Conservation (phyloP, 2,113 vertebrate species). For the Caretta caretta region DNA sequence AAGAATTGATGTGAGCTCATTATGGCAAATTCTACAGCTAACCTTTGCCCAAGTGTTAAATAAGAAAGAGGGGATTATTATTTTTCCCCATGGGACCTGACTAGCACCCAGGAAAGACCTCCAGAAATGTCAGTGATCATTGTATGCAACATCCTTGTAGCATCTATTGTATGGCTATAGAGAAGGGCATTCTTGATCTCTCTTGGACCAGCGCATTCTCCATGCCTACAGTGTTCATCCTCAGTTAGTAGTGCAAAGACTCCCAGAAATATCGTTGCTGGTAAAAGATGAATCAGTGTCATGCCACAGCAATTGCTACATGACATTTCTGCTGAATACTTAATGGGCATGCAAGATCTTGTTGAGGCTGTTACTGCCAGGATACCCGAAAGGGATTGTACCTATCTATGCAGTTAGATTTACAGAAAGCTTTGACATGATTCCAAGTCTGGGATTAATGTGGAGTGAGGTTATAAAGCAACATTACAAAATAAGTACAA, state of each 20-base stretch:
- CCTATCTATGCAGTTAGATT: fast-evolving
- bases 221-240: neutral
- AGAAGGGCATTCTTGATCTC: neutral
- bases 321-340: fast-evolving
- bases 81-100: neutral
- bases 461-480: neutral
- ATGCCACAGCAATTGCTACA: fast-evolving
- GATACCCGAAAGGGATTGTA: fast-evolving
- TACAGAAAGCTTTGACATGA: neutral
- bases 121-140: neutral
- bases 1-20: neutral
- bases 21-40: neutral
- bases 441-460: neutral
- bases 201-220: neutral
- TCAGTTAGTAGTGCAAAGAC: no score
- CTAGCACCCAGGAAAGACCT: neutral
- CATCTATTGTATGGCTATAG: neutral
- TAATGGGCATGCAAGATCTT: no score
- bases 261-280: no score
- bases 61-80: neutral
- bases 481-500: neutral
- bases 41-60: neutral
- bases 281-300: neutral
- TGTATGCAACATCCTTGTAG: neutral
- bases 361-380: fast-evolving